phyloP scores from a whole-genome alignment of 2,113 vertebrate genomes.

The Perca schrenkii region DNA sequence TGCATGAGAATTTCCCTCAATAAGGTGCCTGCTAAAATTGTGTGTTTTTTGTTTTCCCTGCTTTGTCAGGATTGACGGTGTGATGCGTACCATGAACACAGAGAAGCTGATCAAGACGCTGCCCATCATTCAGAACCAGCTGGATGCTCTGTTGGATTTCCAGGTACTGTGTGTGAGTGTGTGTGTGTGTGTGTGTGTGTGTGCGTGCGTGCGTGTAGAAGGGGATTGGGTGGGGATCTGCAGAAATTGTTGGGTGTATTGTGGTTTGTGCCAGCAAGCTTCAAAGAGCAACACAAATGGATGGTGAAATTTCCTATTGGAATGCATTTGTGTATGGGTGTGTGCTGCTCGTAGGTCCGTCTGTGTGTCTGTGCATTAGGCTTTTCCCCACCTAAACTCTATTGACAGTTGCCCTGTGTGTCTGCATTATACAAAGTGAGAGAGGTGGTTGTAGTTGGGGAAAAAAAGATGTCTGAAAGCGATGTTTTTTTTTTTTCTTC shows the following conservation, averaged over 20 bases:
- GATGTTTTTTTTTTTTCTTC: not conserved
- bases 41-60: conserved; percentile 27
- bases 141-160: conserved; percentile 96
- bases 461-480: not conserved
- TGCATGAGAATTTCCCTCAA: not conserved
- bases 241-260: conserved; percentile 47
- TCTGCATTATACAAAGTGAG: not conserved
- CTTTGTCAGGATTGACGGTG: conserved; percentile 86
- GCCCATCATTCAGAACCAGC: conserved; percentile 95
- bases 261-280: conserved; percentile 57
- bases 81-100: conserved; percentile 95
- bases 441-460: not conserved
- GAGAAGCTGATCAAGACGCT: conserved; percentile 95
- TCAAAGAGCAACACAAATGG: conserved; percentile 58
- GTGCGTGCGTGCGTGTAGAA: not conserved
- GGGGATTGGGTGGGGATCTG: conserved; percentile 38
- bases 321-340: conserved; percentile 3
- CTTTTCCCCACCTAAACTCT: not conserved
- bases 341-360: not conserved
- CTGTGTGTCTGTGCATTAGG: not conserved
- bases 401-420: conserved; percentile 13
- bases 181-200: not conserved
- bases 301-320: conserved; percentile 45
- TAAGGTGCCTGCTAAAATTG: not conserved
- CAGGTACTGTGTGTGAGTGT: conserved; percentile 82